Conservation (phyloP, 2,888 invertebrate species). For the Scaptomyza caliginosa region DNA sequence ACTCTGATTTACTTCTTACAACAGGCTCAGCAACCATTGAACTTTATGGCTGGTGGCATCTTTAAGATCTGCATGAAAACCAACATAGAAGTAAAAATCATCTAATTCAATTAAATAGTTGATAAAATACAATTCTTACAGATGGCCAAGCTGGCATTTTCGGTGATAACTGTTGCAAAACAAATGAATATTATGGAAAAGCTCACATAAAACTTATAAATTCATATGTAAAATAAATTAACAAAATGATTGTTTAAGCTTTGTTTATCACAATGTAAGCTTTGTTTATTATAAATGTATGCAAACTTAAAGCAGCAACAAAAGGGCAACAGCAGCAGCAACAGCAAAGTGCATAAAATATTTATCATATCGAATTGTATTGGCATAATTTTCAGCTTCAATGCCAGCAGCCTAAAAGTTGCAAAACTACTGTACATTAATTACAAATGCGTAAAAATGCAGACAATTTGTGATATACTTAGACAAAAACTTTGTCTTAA, state of each 20-base stretch:
- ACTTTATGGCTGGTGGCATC: constrained; percentile 40
- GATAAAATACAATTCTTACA: neutral
- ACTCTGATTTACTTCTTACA: constrained; percentile 37
- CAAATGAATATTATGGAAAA: constrained; percentile 51
- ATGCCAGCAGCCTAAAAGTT: constrained; percentile 65
- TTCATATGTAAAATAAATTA: neutral
- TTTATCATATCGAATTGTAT: constrained; percentile 74
- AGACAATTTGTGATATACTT: constrained; percentile 19
- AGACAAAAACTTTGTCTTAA: neutral
- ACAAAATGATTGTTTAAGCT: too few relatives aligned
- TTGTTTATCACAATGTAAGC: too few relatives aligned
- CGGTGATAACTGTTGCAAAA: constrained; percentile 52
- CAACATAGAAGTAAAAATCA: constrained; percentile 39
- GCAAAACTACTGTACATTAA: constrained; percentile 41
- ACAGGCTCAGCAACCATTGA: constrained; percentile 34
- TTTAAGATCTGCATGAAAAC: constrained; percentile 46
- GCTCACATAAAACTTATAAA: constrained; percentile 1
- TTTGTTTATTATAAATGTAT: too few relatives aligned
- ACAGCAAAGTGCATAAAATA: constrained; percentile 71
- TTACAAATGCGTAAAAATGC: constrained; percentile 56
- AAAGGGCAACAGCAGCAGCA: constrained; percentile 23
- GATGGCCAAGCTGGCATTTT: constrained; percentile 59
- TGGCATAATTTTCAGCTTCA: constrained; percentile 73
- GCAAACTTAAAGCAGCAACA: constrained; percentile 62
- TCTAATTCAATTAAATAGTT: neutral